Evolutionary conservation across 2,888 invertebrate species (phyloP).

Genomic region (Tromatobia lineatoria): DNA sequence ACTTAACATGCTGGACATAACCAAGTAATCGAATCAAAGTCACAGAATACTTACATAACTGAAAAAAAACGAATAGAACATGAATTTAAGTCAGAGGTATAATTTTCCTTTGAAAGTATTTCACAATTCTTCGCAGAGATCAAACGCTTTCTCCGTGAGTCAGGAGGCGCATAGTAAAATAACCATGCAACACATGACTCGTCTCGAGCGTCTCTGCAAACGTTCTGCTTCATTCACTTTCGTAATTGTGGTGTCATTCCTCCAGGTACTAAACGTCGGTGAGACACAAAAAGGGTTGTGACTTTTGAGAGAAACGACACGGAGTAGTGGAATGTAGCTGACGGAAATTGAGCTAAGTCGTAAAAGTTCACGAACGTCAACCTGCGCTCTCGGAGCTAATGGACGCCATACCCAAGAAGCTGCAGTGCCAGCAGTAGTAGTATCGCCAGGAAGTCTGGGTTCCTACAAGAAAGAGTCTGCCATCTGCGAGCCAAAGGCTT

Average conservation of each 20-base stretch:
- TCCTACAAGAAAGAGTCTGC: slow-evolving; percentile 17
- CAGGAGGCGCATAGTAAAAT: background rate
- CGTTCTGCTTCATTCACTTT: background rate
- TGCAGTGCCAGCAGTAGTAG: slow-evolving; percentile 14
- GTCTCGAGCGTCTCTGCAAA: background rate
- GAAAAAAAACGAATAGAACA: background rate
- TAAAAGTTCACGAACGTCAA: slow-evolving; percentile 72
- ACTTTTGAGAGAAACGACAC: slow-evolving; percentile 60
- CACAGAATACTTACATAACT: background rate
- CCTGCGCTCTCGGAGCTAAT: slow-evolving; percentile 65
- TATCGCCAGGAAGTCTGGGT: slow-evolving; percentile 44
- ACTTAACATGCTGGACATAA: background rate
- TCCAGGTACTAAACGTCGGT: slow-evolving; percentile 11
- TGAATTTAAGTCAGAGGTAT: too few relatives aligned
- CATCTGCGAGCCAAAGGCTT: slow-evolving; percentile 4
- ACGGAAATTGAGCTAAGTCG: slow-evolving; percentile 73
- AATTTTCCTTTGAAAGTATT: too few relatives aligned
- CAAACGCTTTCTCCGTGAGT: too few relatives aligned
- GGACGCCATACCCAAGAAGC: slow-evolving; percentile 63
- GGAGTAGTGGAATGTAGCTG: slow-evolving; percentile 38
- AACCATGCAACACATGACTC: background rate
- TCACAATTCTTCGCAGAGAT: too few relatives aligned
- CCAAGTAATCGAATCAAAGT: background rate
- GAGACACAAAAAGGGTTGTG: slow-evolving; percentile 3
- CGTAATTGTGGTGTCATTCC: slow-evolving; percentile 24